A percentile compares a stretch with the other conserved stretches of the same genome.
These are phyloP conservation scores for Actinia tenebrosa DNA, from an alignment of 64 coral and sea anemone species.

Conservation along the genomic window DNA sequence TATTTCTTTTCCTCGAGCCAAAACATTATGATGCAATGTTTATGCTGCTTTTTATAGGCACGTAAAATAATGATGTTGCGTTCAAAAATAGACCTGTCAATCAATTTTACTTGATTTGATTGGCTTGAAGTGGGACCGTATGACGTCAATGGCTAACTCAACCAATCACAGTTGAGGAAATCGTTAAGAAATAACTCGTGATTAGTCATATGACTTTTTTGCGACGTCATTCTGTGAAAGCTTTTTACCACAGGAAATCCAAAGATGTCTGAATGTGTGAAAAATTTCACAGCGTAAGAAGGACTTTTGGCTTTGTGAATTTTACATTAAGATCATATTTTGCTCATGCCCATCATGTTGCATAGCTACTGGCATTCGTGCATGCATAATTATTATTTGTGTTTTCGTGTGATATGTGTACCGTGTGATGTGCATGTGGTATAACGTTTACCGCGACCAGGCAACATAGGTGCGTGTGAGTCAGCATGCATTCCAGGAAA, in stretches of 20 bases:
- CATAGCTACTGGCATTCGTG: too few species aligned
- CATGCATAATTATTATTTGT: too few species aligned
- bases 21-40: conserved; percentile 71
- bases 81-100: conserved; percentile 1
- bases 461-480: too few species aligned
- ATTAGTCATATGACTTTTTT: not conserved
- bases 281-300: too few species aligned
- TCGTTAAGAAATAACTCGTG: not conserved
- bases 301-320: too few species aligned
- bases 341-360: too few species aligned
- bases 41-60: not conserved
- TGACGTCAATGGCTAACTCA: not conserved
- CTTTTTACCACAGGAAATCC: not conserved
- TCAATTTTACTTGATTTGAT: not conserved
- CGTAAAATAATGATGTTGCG: not conserved
- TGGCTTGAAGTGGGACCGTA: not conserved
- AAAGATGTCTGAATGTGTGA: not conserved
- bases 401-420: too few species aligned
- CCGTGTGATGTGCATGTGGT: too few species aligned
- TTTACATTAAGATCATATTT: too few species aligned
- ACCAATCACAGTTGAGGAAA: not conserved
- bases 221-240: not conserved
- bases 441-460: too few species aligned
- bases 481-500: too few species aligned
- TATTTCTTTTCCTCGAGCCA: conserved; percentile 10